These are phyloP conservation scores for Oenanthe oenanthe DNA, from an alignment of 2,113 vertebrate genomes.

Conservation along the genomic window DNA sequence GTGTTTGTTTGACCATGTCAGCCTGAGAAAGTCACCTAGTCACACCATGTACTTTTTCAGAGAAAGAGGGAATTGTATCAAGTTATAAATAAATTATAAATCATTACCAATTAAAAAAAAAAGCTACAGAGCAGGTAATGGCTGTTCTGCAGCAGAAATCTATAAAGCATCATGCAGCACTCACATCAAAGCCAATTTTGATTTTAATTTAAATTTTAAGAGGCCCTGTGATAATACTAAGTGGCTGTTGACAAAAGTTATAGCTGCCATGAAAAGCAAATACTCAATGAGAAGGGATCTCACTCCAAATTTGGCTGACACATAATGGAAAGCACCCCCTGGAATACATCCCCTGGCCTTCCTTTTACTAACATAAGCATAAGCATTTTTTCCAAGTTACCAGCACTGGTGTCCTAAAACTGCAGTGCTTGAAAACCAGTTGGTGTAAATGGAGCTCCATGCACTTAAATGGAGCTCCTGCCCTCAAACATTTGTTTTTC, in stretches of 20 bases:
- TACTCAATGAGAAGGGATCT: not conserved
- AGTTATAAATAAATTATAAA: not conserved
- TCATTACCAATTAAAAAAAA: not conserved
- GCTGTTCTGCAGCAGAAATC: not conserved
- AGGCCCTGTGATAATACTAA: not conserved
- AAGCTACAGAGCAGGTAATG: not conserved
- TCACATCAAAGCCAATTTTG: not conserved
- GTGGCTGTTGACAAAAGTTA: not conserved
- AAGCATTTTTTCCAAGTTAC: slow-evolving; percentile 17
- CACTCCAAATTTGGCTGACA: not conserved
- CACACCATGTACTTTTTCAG: not conserved
- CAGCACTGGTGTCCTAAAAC: not conserved
- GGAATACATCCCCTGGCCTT: not conserved
- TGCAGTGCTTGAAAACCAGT: not conserved
- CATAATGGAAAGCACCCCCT: not conserved
- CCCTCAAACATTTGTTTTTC: slow-evolving; percentile 1
- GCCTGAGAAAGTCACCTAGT: not conserved
- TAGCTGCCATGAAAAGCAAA: not conserved
- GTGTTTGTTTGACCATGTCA: not conserved
- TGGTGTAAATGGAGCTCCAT: not conserved
- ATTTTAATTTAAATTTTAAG: not conserved
- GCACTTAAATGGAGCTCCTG: not conserved
- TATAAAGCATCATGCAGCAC: not conserved
- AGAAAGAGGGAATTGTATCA: not conserved
- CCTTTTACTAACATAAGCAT: not conserved